A percentile compares a stretch with the other conserved stretches of the same genome.
These are phyloP conservation scores for Cariama cristata DNA, from an alignment of 2,113 vertebrate genomes.

Conservation along the genomic window DNA sequence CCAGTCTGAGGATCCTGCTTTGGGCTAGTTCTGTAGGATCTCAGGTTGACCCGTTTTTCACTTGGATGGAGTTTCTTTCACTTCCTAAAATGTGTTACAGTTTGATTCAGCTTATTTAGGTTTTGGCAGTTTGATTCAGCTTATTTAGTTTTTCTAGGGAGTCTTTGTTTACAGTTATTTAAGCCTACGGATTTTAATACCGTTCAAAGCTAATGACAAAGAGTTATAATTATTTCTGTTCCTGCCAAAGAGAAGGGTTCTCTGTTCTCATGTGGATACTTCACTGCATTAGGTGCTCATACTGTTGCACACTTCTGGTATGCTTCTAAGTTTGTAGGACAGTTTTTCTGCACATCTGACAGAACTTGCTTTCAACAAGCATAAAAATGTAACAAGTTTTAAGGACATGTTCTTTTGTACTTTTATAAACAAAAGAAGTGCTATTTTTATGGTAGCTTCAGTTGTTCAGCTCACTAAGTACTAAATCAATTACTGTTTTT, in stretches of 20 bases:
- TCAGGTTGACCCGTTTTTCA: background rate
- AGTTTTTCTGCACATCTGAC: background rate
- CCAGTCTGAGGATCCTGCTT: background rate
- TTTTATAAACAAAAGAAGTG: background rate
- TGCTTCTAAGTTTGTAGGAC: background rate
- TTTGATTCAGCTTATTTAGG: background rate
- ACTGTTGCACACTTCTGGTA: background rate
- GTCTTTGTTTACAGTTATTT: background rate
- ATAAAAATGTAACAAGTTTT: background rate
- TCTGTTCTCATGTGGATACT: background rate
- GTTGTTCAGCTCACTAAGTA: background rate
- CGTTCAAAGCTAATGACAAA: background rate
- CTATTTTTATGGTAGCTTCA: background rate
- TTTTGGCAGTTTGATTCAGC: background rate
- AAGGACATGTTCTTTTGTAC: background rate
- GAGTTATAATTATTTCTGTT: background rate
- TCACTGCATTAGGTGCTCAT: background rate
- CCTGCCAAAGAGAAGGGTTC: background rate
- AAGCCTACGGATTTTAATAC: background rate
- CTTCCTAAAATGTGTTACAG: background rate
- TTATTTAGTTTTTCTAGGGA: background rate
- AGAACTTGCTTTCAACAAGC: background rate
- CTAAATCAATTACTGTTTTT: background rate
- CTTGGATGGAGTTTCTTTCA: background rate
- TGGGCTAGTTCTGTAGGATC: background rate